Base-by-base conservation (phyloP, 1,140 invertebrate species). In the Caligus rogercresseyi region DNA sequence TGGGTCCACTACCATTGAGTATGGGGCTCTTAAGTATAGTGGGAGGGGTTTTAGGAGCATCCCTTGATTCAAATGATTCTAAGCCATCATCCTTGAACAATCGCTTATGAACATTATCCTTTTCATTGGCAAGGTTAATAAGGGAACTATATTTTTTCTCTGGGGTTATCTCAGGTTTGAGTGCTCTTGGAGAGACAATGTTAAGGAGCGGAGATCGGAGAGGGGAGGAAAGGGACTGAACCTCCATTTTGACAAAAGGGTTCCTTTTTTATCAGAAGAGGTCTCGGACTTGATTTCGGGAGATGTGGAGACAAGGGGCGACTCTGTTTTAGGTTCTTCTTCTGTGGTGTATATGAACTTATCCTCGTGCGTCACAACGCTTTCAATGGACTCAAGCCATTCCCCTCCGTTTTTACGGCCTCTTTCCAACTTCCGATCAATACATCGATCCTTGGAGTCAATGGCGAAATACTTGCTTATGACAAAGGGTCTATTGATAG, bases 401-500 rank as follows among this genome's bases (percentile, higher is more conserved):
- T 43, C 7, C 31, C 31, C 31, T 43, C 31, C 31, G n/a, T 43
- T n/a, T 43, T 43, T 43, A 11, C 31, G 31, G 31, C 31, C 31
- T 43, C n/a, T 43, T 43, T 43, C 31, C 7, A 11, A 43, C n/a
- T 43, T 43, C 7, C 31, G 31, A n/a, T 43, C 31, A 7, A 11
- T 43, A 43, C 31, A 43, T 11, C 31, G 31, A 43, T 43, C 31
- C n/a, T 43, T 43, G 7, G 31, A 11, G 31, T 43, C 31, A 11
- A 43, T 43, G n/a, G 31, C 31, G n/a, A 43, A 43, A n/a, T 43
- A 43, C n/a, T 43, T 43, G 31, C 31, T 43, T 43, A 43, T n/a
- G n/a, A 43, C n/a, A n/a, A 43, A 43, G n/a, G 31, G n/a, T n/a
- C n/a, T n/a, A 43, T 43, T 66, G 7, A 43, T 43, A 43, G 31